Evolutionary conservation across 2,113 vertebrate species (phyloP).

Genomic region (Amphiprion ocellaris): DNA sequence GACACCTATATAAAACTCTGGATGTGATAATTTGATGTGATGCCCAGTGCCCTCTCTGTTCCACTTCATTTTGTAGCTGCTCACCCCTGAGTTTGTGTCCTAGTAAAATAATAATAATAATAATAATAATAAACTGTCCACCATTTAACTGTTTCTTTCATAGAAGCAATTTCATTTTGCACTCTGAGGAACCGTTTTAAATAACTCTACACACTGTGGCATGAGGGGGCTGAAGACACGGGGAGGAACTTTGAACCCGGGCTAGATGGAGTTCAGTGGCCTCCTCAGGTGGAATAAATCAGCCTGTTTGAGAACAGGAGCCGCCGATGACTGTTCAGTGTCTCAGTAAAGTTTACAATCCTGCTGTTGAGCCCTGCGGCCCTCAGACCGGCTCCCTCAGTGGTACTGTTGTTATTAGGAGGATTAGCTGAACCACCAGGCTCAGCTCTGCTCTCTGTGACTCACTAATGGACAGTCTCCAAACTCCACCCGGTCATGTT

Average conservation of each 20-base stretch:
- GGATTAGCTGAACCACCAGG: slow-evolving; percentile 54
- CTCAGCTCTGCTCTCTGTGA: slow-evolving; percentile 6
- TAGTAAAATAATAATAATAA: slow-evolving; percentile 2
- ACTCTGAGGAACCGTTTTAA: slow-evolving; percentile 9
- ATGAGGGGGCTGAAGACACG: background rate
- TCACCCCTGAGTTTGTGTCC: slow-evolving; percentile 1
- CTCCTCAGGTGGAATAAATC: slow-evolving; percentile 48
- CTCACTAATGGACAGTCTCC: slow-evolving; percentile 20
- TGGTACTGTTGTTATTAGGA: slow-evolving; percentile 55
- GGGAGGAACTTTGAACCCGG: slow-evolving; percentile 19
- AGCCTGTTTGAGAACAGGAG: slow-evolving; percentile 43
- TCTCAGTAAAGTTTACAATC: slow-evolving; percentile 50
- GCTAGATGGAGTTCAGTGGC: slow-evolving; percentile 11
- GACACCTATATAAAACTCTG: background rate
- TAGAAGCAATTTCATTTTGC: slow-evolving; percentile 9
- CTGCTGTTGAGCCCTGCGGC: slow-evolving; percentile 24
- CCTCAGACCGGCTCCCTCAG: slow-evolving; percentile 29
- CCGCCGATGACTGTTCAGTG: slow-evolving; percentile 45
- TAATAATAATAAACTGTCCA: background rate
- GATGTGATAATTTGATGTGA: background rate
- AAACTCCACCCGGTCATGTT: background rate
- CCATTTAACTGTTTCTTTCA: slow-evolving; percentile 20
- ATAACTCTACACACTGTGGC: background rate
- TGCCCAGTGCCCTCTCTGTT: slow-evolving; percentile 23
- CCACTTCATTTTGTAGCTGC: slow-evolving; percentile 26